A percentile compares a stretch with the other conserved stretches of the same genome.
phyloP scores from a whole-genome alignment of 2,113 vertebrate species.

The Ia io region DNA sequence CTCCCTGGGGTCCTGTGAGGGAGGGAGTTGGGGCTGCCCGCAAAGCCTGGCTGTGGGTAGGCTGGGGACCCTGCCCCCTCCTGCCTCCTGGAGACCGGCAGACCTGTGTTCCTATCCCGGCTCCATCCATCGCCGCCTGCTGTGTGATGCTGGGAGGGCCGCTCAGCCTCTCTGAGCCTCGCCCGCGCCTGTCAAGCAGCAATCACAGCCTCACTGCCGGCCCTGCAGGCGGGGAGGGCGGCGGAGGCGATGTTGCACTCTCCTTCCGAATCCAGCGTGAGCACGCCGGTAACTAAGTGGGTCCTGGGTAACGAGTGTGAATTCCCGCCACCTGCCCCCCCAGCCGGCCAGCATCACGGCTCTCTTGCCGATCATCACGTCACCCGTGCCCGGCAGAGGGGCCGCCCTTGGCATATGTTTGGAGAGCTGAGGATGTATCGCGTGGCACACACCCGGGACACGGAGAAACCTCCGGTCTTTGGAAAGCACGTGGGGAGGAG shows the following conservation, averaged over 20 bases:
- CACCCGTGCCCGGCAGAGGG: background rate
- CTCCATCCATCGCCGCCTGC: background rate
- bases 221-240: background rate
- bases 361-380: rapidly evolving
- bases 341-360: rapidly evolving
- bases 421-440: background rate
- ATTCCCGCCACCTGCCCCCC: background rate
- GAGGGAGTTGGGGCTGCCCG: background rate
- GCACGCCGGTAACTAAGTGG: background rate
- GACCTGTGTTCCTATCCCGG: background rate
- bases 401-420: rapidly evolving
- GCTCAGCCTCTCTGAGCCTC: background rate
- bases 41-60: background rate
- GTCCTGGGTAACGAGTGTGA: background rate
- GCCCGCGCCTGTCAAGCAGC: background rate
- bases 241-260: rapidly evolving
- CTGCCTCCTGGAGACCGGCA: background rate
- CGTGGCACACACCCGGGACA: background rate
- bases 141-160: background rate
- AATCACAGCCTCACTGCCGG: background rate
- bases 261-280: background rate
- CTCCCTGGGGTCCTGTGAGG: background rate
- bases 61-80: rapidly evolving
- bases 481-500: background rate
- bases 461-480: background rate